Evolutionary conservation across 2,113 vertebrate genomes (phyloP).

Genomic region (Thalassarche chlororhynchos): DNA sequence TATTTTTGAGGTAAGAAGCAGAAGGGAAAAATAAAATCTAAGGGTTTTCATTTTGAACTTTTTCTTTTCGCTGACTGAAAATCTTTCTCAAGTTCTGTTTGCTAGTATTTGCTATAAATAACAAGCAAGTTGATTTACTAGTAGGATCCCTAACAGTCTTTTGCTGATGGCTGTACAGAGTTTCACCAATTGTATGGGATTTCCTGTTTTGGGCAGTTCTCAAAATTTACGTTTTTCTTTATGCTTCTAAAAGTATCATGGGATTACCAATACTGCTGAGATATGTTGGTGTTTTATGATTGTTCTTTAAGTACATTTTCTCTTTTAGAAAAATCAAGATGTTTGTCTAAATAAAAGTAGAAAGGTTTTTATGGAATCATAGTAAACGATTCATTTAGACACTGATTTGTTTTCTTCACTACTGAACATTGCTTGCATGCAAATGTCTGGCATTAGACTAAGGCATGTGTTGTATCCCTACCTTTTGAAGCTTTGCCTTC

Average conservation of each 20-base stretch:
- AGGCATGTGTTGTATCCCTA: rapidly evolving
- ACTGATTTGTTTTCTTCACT: not conserved
- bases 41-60: not conserved
- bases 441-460: not conserved
- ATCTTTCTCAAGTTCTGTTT: not conserved
- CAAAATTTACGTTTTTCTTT: not conserved
- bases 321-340: not conserved
- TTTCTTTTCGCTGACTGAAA: not conserved
- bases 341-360: not conserved
- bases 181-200: not conserved
- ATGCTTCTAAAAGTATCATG: not conserved
- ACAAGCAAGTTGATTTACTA: not conserved
- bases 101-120: not conserved
- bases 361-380: not conserved
- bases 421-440: not conserved
- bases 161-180: not conserved
- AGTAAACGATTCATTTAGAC: not conserved
- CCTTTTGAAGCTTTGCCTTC: not conserved
- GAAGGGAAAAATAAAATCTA: not conserved
- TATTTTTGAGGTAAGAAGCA: not conserved
- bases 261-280: not conserved
- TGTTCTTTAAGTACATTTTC: not conserved
- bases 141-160: not conserved
- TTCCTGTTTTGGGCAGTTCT: not conserved
- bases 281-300: not conserved